Conservation (phyloP, 2,113 vertebrate genomes). For the Xiphophorus hellerii region DNA sequence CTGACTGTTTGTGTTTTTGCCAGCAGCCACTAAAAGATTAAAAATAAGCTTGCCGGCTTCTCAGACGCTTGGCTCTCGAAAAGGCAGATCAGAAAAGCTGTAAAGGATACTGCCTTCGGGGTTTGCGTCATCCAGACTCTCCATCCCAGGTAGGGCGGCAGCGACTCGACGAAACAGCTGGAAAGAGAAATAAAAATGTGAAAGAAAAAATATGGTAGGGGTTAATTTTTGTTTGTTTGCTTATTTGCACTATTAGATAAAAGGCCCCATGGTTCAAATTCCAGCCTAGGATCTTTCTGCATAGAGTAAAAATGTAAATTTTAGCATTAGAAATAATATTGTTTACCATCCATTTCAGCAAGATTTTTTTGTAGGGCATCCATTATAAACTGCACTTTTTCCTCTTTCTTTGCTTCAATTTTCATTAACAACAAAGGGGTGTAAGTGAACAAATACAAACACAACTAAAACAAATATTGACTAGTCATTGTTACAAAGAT, state of each 20-base stretch:
- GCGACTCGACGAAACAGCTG: constrained; percentile 77
- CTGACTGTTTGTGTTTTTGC: constrained; percentile 43
- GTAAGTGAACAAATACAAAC: too few relatives aligned
- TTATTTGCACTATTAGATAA: neutral
- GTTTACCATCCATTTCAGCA: too few relatives aligned
- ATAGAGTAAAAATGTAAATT: too few relatives aligned
- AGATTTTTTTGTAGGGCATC: neutral
- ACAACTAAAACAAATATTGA: too few relatives aligned
- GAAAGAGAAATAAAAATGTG: neutral
- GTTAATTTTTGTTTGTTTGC: too few relatives aligned
- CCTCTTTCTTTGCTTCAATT: neutral
- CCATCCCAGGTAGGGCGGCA: constrained; percentile 79
- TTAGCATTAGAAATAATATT: too few relatives aligned
- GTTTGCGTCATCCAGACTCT: constrained; percentile 78
- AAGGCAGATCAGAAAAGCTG: constrained; percentile 35
- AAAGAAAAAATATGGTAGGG: too few relatives aligned
- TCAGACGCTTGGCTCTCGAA: constrained; percentile 37
- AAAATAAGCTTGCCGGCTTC: constrained; percentile 56
- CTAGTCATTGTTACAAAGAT: too few relatives aligned
- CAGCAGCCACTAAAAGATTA: constrained; percentile 66
- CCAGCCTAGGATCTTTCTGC: too few relatives aligned
- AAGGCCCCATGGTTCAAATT: too few relatives aligned
- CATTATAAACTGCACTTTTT: neutral
- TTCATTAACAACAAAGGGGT: too few relatives aligned
- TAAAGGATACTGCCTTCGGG: constrained; percentile 82